A percentile compares a stretch with the other conserved stretches of the same genome.
These are phyloP conservation scores for Spinibarbus caldwelli DNA, from an alignment of 2,797 vertebrate species.

Conservation along the genomic window DNA sequence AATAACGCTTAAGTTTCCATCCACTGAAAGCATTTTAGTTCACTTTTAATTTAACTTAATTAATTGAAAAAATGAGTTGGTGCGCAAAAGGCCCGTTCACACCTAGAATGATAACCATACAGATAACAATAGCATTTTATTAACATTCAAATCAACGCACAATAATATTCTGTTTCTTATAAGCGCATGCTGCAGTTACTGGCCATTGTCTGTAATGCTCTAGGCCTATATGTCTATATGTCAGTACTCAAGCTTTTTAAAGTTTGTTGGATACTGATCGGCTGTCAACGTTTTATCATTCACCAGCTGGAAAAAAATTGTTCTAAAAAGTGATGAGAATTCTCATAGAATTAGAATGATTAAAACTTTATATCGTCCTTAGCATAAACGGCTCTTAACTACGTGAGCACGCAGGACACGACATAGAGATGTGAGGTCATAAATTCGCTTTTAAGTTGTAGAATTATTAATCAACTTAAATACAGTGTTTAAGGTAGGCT, in stretches of 20 bases:
- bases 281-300: background rate
- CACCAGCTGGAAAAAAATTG: background rate
- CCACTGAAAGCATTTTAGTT: too few species aligned
- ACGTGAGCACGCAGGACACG: fast-evolving
- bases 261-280: too few species aligned
- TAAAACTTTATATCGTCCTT: background rate
- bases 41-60: too few species aligned
- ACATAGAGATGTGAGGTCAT: too few species aligned
- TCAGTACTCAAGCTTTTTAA: too few species aligned
- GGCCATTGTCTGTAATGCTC: background rate
- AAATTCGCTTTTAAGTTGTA: background rate
- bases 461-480: background rate
- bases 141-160: too few species aligned
- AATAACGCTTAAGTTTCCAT: too few species aligned
- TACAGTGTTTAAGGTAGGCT: background rate
- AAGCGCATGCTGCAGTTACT: too few species aligned
- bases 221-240: too few species aligned
- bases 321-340: background rate
- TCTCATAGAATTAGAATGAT: background rate
- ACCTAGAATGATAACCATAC: background rate
- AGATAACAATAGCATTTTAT: background rate
- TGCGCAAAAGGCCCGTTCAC: too few species aligned
- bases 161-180: too few species aligned
- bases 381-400: background rate
- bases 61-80: too few species aligned